Base-by-base conservation (phyloP, 2,113 vertebrate species). In the Phoenicopterus ruber region DNA sequence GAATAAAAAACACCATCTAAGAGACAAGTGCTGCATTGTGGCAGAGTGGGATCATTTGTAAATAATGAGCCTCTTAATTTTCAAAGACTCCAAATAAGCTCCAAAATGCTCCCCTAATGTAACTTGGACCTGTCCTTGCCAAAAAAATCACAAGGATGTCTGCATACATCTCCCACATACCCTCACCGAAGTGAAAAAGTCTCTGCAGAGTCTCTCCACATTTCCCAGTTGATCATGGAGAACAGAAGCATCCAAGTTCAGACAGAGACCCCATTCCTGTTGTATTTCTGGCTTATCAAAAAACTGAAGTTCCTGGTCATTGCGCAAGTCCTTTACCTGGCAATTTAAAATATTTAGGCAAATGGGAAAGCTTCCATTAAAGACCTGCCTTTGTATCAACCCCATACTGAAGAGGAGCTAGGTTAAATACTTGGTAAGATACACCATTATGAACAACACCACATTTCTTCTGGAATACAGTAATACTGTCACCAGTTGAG, bases 321-420 rank as follows among this genome's bases (percentile, higher is more conserved):
- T 0, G 2, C 40, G 29, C 13, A 46, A 82, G 25, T 32, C 32
- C 25, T 13, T 52, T 57, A 40, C 11, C 4, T 42, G 36, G 3
- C 25, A 74, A 38, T 78, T 58, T 17, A 78, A 81, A 91, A 58
- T 78, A 73, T 34, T 58, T 46, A 63, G 34, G 50, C 24, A 76
- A 81, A 28, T 28, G 3, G 32, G 49, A 91, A 89, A 34, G 2
- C 8, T 88, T 58, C n/a, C 17, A 28, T 59, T 69, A 54, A 40
- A 34, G 34, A 55, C 4, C n/a, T 70, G 29, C 29, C 19, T 62
- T 94, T 49, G 17, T 36, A 28, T 19, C 4, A 4, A 10, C 28
- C 0, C 1, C 34, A 49, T 13, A 61, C 5, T 0, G 0, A 67
- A 79, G 15, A 82, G 6, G 5, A 73, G 11, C 20, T 36, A 32